These are phyloP conservation scores for Chrysomallon squamiferum DNA, from an alignment of 1,140 invertebrate species.

Conservation along the genomic window DNA sequence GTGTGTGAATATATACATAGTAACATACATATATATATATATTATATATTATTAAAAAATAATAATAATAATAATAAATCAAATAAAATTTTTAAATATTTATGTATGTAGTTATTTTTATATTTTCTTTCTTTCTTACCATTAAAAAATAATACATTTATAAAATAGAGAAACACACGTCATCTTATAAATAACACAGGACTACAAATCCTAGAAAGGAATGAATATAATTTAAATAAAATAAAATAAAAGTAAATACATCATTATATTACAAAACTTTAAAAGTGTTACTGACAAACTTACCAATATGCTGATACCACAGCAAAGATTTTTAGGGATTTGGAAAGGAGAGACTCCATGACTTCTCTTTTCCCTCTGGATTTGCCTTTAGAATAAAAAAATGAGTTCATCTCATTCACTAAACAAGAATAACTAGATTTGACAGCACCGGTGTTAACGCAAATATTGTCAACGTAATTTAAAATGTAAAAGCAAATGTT, in stretches of 20 bases:
- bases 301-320: slow-evolving; percentile 80
- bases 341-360: slow-evolving; percentile 57
- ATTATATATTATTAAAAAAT: not conserved
- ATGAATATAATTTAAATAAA: not conserved
- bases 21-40: slow-evolving; percentile 15
- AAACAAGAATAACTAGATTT: not conserved
- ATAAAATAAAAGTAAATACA: not conserved
- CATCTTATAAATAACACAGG: no score
- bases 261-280: not conserved
- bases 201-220: not conserved
- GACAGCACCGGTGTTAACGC: not conserved
- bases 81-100: not conserved
- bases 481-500: no score
- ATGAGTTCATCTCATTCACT: slow-evolving; percentile 3
- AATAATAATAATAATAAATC: not conserved
- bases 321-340: slow-evolving; percentile 74
- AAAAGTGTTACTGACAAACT: no score
- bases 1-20: no score
- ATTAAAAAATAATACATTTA: not conserved
- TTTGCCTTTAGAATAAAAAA: not conserved
- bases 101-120: no score
- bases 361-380: slow-evolving; percentile 6
- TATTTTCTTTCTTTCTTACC: no score
- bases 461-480: not conserved
- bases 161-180: not conserved